Conservation (phyloP, 2,113 vertebrate genomes). For the Perca flavescens region DNA sequence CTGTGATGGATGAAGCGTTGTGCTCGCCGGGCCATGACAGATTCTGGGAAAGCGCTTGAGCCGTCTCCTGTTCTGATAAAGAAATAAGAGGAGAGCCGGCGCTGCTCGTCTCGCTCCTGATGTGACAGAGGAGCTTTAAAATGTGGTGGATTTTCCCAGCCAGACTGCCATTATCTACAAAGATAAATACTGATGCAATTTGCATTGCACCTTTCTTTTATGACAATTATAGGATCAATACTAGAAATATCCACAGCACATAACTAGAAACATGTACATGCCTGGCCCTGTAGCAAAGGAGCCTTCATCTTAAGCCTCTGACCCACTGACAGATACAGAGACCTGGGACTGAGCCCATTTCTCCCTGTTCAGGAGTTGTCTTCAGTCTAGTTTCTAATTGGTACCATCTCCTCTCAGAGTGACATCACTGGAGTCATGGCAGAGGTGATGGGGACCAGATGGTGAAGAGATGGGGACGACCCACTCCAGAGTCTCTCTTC, state of each 20-base stretch:
- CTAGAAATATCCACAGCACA: background rate
- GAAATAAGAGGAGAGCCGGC: constrained; percentile 69
- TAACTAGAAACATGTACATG: constrained; percentile 4
- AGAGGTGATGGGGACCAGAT: constrained; percentile 78
- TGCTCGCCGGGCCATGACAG: constrained; percentile 75
- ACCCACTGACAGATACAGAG: constrained; percentile 39
- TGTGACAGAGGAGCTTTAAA: constrained; percentile 64
- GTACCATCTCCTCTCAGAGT: constrained; percentile 74
- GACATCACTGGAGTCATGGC: constrained; percentile 73
- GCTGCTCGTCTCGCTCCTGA: constrained; percentile 51
- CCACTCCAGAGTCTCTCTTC: constrained; percentile 36
- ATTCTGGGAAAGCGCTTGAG: constrained; percentile 81
- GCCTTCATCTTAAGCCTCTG: constrained; percentile 8
- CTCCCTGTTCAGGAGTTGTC: constrained; percentile 56
- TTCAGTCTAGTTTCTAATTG: constrained; percentile 72
- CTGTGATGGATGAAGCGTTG: constrained; percentile 83
- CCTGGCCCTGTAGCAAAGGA: constrained; percentile 6
- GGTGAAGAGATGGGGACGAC: constrained; percentile 60
- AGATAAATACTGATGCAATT: constrained; percentile 19
- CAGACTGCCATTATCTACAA: constrained; percentile 53
- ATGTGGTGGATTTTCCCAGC: constrained; percentile 42
- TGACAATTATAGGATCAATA: constrained; percentile 29
- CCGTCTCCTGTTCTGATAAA: constrained; percentile 78
- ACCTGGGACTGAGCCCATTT: constrained; percentile 31
- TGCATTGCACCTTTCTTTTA: background rate